Conservation (phyloP, 2,113 vertebrate genomes). For the Oxyruncus cristatus region DNA sequence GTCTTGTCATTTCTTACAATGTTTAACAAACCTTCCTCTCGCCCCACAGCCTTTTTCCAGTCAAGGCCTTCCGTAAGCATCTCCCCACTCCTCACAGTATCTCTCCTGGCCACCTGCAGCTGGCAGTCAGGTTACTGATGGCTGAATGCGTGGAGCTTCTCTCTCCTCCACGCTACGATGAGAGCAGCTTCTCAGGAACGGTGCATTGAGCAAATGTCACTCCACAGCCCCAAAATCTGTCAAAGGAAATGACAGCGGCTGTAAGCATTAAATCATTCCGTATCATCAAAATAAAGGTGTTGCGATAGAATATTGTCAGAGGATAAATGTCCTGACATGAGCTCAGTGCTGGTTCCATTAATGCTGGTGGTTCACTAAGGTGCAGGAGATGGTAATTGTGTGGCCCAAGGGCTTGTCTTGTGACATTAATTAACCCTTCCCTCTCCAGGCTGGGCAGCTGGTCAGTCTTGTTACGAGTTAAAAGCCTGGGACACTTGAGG, state of each 20-base stretch:
- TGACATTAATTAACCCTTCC: neutral
- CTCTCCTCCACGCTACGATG: neutral
- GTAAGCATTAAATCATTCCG: conserved; percentile 52
- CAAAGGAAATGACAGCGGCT: conserved; percentile 30
- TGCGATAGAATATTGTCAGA: neutral
- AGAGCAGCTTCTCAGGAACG: neutral
- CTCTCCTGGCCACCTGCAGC: neutral
- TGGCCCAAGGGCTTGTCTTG: neutral
- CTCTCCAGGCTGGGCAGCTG: neutral
- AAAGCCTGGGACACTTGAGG: neutral
- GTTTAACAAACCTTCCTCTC: neutral
- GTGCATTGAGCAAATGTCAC: conserved; percentile 47
- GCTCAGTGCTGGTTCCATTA: neutral
- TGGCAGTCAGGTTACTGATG: neutral
- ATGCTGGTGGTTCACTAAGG: neutral
- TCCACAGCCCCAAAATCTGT: conserved; percentile 36
- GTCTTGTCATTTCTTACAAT: neutral
- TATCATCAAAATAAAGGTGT: conserved; percentile 50
- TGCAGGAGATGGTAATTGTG: neutral
- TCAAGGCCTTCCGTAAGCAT: neutral
- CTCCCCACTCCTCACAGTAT: neutral
- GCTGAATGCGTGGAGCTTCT: neutral
- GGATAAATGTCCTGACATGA: neutral
- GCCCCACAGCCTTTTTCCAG: neutral
- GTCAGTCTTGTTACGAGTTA: neutral